phyloP scores from a whole-genome alignment of 1,140 invertebrate species.

The Bombyx mandarina region DNA sequence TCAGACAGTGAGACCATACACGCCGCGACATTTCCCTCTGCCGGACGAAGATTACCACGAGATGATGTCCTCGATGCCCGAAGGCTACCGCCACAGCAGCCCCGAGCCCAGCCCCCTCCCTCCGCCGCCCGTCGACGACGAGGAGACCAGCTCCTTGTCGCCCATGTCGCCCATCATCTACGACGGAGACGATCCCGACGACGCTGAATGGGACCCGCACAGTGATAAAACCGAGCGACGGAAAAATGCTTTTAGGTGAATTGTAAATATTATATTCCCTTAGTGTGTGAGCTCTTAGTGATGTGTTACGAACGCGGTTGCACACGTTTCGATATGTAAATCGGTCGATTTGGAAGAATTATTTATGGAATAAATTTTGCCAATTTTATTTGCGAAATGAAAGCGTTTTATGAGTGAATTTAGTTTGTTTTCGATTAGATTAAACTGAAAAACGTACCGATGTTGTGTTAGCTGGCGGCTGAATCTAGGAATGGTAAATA shows the following conservation, averaged over 20 bases:
- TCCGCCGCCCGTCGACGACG: slow-evolving; percentile 33
- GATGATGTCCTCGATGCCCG: slow-evolving; percentile 80
- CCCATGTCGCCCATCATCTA: slow-evolving; percentile 33
- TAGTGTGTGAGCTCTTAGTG: too few species aligned
- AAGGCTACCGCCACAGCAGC: slow-evolving; percentile 67
- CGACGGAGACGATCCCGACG: slow-evolving; percentile 82
- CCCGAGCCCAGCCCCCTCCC: slow-evolving; percentile 35
- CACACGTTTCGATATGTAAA: too few species aligned
- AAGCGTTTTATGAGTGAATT: too few species aligned
- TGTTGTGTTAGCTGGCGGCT: too few species aligned
- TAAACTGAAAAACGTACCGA: too few species aligned
- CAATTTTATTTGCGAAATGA: too few species aligned
- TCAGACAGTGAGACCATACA: slow-evolving; percentile 76
- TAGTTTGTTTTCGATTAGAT: too few species aligned
- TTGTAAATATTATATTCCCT: background rate
- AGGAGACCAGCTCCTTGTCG: slow-evolving; percentile 34
- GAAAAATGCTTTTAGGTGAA: slow-evolving; percentile 28
- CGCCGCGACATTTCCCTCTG: slow-evolving; percentile 82
- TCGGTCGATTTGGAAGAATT: too few species aligned
- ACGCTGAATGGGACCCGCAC: slow-evolving; percentile 80
- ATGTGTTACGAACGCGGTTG: too few species aligned
- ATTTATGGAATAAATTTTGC: too few species aligned
- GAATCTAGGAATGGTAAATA: too few species aligned
- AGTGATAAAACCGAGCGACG: slow-evolving; percentile 31
- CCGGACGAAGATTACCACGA: slow-evolving; percentile 77